A percentile compares a stretch with the other conserved stretches of the same genome.
Conservation (phyloP, 2,797 vertebrate genomes). For the Bufotes viridis region DNA sequence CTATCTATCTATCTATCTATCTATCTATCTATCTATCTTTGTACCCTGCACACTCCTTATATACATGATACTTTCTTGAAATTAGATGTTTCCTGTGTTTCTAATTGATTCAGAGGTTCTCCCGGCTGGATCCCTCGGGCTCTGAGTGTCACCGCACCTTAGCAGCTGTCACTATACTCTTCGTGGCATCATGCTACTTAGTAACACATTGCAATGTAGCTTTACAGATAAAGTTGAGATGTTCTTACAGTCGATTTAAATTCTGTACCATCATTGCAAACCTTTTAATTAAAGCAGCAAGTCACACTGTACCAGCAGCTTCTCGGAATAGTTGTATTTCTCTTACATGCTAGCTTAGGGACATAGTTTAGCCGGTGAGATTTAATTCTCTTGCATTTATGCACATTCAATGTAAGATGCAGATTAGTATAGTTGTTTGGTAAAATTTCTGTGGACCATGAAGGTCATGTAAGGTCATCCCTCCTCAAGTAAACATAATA, state of each 20-base stretch:
- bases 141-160: conserved; percentile 30
- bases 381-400: conserved; percentile 11
- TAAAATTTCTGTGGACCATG: neutral
- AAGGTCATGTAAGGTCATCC: conserved; percentile 32
- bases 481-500: neutral
- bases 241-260: conserved; percentile 34
- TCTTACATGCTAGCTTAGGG: neutral
- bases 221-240: conserved; percentile 35
- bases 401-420: neutral
- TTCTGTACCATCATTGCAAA: conserved; percentile 4
- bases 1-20: neutral
- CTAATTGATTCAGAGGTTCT: neutral
- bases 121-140: conserved; percentile 12
- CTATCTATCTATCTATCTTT: neutral
- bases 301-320: conserved; percentile 2
- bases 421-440: neutral
- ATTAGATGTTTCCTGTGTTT: neutral
- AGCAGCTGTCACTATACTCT: conserved; percentile 45
- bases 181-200: conserved; percentile 40
- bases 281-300: conserved; percentile 23
- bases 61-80: neutral
- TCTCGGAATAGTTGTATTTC: neutral
- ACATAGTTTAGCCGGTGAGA: conserved; percentile 10
- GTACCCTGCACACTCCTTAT: neutral
- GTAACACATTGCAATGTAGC: conserved; percentile 50